Conservation (phyloP, 2,797 vertebrate genomes). For the Gallirallus australis region DNA sequence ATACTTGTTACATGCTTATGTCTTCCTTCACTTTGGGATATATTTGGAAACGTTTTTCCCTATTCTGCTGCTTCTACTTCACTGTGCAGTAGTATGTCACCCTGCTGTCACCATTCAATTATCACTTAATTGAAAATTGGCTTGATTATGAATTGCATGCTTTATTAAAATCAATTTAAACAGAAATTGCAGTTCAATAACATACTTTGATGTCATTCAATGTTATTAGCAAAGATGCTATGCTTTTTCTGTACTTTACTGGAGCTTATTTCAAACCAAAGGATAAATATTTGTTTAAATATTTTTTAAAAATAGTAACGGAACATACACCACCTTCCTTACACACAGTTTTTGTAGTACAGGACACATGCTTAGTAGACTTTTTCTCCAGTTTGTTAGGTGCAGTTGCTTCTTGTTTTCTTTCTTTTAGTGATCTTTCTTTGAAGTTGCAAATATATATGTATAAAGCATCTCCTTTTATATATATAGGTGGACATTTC, state of each 20-base stretch:
- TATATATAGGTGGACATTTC: not conserved
- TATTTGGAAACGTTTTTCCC: not conserved
- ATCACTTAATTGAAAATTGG: constrained; percentile 47
- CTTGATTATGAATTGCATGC: constrained; percentile 42
- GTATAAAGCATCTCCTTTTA: not conserved
- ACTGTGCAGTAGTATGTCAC: not conserved
- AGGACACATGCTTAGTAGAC: not conserved
- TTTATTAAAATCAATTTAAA: constrained; percentile 45
- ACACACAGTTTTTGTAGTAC: not conserved
- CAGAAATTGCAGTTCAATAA: constrained; percentile 17
- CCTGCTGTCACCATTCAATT: constrained; percentile 18
- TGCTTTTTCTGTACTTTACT: not conserved
- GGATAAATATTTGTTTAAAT: not conserved
- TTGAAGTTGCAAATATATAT: not conserved
- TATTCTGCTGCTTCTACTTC: not conserved
- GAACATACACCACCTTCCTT: not conserved
- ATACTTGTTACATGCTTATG: not conserved
- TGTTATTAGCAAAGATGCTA: not conserved
- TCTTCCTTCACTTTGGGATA: not conserved
- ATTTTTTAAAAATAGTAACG: not conserved
- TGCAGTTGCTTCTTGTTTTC: not conserved
- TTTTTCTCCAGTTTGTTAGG: not conserved
- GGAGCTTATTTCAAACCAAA: not conserved
- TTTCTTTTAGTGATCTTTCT: not conserved
- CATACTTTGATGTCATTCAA: not conserved